Conservation (phyloP, 2,113 vertebrate species). For the Benitochromis conjunctus region DNA sequence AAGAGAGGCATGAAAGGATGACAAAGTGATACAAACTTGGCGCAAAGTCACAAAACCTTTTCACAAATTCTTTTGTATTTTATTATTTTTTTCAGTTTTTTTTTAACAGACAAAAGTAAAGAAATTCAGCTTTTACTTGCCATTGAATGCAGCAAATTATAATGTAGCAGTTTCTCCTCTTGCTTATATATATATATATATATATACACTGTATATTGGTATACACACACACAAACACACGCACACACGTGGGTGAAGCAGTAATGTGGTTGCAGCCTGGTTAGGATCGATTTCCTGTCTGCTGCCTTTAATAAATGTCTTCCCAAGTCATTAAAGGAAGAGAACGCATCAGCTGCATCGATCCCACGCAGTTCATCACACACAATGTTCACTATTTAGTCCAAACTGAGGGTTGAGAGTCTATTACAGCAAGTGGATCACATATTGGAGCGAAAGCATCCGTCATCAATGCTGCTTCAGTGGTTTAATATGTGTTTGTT, state of each 20-base stretch:
- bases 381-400: constrained; percentile 43
- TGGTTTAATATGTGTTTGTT: not conserved
- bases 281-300: constrained; percentile 62
- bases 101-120: not conserved
- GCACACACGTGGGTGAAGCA: not conserved
- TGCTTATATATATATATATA: not conserved
- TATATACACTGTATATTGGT: not conserved
- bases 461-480: not conserved
- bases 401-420: constrained; percentile 15
- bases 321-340: constrained; percentile 50
- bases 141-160: not conserved
- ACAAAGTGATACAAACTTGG: not conserved
- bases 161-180: not conserved
- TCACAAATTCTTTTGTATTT: not conserved
- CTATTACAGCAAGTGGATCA: constrained; percentile 10
- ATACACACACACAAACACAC: not conserved
- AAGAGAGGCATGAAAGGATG: not conserved
- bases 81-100: not conserved
- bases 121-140: not conserved
- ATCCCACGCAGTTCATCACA: constrained; percentile 43
- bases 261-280: constrained; percentile 43
- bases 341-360: constrained; percentile 33
- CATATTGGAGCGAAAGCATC: not conserved
- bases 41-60: not conserved
- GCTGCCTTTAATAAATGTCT: constrained; percentile 62